phyloP scores from a whole-genome alignment of 64 coral and sea anemone species.

The Platygyra sinensis region DNA sequence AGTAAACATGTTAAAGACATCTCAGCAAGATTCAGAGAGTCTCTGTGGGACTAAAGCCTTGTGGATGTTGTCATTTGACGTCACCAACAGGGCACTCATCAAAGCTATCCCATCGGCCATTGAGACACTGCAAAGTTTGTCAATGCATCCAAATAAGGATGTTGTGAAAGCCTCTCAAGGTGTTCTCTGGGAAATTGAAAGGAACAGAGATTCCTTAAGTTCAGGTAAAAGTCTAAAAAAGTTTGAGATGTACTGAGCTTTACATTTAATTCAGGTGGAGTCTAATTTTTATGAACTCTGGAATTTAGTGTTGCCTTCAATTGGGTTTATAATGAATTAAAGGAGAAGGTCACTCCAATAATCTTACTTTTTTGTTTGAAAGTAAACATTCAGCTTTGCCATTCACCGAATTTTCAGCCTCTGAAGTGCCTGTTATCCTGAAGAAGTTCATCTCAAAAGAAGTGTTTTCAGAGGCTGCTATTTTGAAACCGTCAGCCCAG shows the following conservation, averaged over 20 bases:
- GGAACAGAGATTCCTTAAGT: neutral
- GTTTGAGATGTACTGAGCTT: neutral
- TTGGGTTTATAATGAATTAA: too few species aligned
- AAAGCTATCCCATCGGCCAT: slow-evolving; percentile 20
- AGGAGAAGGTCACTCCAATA: too few species aligned
- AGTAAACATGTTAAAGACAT: neutral
- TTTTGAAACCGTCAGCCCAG: too few species aligned
- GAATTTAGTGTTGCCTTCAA: too few species aligned
- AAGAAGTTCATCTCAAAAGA: too few species aligned
- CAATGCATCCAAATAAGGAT: neutral
- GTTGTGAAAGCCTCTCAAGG: neutral
- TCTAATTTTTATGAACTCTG: too few species aligned
- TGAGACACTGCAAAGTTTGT: neutral
- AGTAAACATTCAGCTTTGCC: too few species aligned
- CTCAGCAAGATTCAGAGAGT: neutral
- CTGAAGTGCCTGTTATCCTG: too few species aligned
- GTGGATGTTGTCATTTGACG: slow-evolving; percentile 40
- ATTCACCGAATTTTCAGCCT: too few species aligned
- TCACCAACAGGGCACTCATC: slow-evolving; percentile 21
- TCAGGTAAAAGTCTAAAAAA: neutral
- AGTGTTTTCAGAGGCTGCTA: too few species aligned
- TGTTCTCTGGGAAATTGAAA: slow-evolving; percentile 23
- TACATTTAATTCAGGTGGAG: too few species aligned
- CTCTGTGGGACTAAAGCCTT: slow-evolving; percentile 1
- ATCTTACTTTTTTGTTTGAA: too few species aligned